These are phyloP conservation scores for Neosilurus mollespiculum DNA, from an alignment of 2,797 vertebrate species.

Conservation along the genomic window DNA sequence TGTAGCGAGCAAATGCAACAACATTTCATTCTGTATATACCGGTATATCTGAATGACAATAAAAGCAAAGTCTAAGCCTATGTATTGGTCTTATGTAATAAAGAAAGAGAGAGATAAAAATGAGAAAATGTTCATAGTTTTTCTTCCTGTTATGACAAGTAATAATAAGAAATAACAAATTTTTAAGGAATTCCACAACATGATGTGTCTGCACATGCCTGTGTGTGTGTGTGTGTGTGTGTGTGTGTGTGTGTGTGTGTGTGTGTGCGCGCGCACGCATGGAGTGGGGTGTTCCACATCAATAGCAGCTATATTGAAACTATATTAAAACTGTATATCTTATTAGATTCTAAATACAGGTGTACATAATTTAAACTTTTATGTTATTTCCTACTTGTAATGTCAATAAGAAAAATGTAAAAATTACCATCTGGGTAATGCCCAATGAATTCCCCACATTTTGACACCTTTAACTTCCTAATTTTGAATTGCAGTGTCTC, in stretches of 20 bases:
- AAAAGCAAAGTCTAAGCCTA: no score
- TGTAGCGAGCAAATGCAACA: no score
- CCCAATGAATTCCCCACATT: neutral
- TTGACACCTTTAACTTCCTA: neutral
- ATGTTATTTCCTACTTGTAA: neutral
- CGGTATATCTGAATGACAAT: no score
- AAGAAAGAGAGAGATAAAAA: neutral
- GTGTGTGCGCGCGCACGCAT: no score
- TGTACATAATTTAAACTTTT: neutral
- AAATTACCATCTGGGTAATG: neutral
- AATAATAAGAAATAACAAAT: neutral
- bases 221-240: no score
- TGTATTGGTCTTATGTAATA: no score
- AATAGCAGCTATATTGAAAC: no score
- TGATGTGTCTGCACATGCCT: neutral
- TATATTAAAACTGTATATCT: neutral
- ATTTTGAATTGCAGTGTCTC: conserved; percentile 52
- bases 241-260: no score
- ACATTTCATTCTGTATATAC: no score
- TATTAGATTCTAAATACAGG: neutral
- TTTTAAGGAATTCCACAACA: neutral
- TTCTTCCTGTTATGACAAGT: neutral
- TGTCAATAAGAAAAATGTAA: neutral
- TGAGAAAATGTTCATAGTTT: neutral
- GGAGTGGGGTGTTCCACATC: no score